phyloP scores from a whole-genome alignment of 2,113 vertebrate species.

The Cygnus atratus region DNA sequence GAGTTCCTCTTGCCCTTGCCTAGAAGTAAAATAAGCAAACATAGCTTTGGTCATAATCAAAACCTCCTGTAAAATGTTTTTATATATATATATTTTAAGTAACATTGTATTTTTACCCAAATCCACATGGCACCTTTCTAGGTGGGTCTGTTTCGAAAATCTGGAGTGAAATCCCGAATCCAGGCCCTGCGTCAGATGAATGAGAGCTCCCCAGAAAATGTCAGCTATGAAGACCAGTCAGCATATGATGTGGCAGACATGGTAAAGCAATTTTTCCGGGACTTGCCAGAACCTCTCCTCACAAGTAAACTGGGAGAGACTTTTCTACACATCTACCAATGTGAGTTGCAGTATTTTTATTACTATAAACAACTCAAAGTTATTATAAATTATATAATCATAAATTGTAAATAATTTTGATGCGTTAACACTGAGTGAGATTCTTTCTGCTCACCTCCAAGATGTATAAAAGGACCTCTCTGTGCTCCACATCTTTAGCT shows the following conservation, averaged over 20 bases:
- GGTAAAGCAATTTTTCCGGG: constrained; percentile 98
- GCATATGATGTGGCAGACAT: constrained; percentile 97
- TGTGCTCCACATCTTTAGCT: neutral
- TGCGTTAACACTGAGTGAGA: neutral
- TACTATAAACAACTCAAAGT: neutral
- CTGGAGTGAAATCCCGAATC: constrained; percentile 96
- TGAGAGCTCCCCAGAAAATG: constrained; percentile 89
- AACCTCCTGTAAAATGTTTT: neutral
- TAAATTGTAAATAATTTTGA: neutral
- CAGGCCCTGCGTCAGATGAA: constrained; percentile 95
- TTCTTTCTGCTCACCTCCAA: neutral
- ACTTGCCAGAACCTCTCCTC: constrained; percentile 94
- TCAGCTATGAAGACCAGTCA: constrained; percentile 94
- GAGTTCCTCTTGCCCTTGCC: neutral
- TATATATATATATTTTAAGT: neutral
- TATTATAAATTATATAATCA: neutral
- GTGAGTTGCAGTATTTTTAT: constrained; percentile 76
- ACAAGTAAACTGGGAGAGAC: constrained; percentile 96
- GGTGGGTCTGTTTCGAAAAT: constrained; percentile 97
- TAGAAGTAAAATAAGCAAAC: neutral
- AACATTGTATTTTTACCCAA: neutral
- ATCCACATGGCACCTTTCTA: constrained; percentile 37
- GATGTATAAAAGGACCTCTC: neutral
- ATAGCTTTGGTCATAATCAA: neutral
- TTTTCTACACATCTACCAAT: constrained; percentile 97